These are phyloP conservation scores for Onychorhynchus coronatus DNA, from an alignment of 2,113 vertebrate species.

Conservation along the genomic window DNA sequence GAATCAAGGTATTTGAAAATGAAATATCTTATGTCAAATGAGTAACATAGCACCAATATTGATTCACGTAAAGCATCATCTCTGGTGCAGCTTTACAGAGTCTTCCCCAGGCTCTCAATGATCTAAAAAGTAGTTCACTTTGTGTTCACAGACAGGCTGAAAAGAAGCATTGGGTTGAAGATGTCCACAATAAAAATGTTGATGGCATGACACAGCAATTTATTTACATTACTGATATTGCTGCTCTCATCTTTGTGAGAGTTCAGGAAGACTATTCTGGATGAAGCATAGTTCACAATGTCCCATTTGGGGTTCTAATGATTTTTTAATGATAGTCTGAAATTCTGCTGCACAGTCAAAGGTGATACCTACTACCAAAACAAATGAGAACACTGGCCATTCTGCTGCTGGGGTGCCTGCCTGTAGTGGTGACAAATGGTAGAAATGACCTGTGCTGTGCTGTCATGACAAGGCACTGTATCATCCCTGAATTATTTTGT, in stretches of 20 bases:
- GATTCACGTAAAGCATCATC: neutral
- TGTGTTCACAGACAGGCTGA: neutral
- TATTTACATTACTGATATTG: neutral
- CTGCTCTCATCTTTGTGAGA: neutral
- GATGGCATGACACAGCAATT: neutral
- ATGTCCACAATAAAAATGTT: neutral
- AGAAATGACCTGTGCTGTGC: neutral
- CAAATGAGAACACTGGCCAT: neutral
- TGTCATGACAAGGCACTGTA: slow-evolving; percentile 1
- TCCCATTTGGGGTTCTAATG: neutral
- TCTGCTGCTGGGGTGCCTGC: neutral
- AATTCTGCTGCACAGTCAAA: slow-evolving; percentile 6
- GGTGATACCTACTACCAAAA: neutral
- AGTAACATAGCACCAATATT: neutral
- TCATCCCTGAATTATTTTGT: slow-evolving; percentile 10
- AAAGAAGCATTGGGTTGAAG: neutral
- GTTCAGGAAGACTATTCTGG: neutral
- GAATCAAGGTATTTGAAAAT: neutral
- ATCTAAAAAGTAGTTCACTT: neutral
- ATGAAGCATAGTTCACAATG: neutral
- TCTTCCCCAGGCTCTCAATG: neutral
- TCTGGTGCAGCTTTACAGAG: neutral
- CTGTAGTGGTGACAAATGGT: slow-evolving; percentile 3
- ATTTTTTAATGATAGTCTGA: slow-evolving; percentile 20
- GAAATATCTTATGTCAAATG: neutral